phyloP scores from a whole-genome alignment of 1,140 invertebrate species.

The Drusus annulatus region DNA sequence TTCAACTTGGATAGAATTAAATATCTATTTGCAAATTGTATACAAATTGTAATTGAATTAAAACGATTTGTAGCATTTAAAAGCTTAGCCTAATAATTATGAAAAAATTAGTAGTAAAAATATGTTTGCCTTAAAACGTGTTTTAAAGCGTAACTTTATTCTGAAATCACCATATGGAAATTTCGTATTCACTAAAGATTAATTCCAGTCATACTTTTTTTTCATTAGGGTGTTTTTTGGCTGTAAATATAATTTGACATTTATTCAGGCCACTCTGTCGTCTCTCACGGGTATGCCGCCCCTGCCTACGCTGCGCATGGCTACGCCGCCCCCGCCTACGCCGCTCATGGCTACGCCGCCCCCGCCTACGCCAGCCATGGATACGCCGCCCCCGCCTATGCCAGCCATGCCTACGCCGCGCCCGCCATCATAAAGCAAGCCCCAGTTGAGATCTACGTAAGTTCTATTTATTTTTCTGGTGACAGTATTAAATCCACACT shows the following conservation, averaged over 20 bases:
- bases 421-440: conserved; percentile 53
- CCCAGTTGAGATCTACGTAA: conserved; percentile 57
- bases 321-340: conserved; percentile 47
- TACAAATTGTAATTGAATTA: no score
- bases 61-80: no score
- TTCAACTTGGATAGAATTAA: no score
- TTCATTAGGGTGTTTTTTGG: no score
- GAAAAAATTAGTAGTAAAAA: no score
- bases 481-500: not conserved
- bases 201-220: no score
- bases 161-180: no score
- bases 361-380: conserved; percentile 43
- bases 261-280: conserved; percentile 47
- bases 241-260: not conserved
- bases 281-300: conserved; percentile 40
- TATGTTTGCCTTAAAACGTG: no score
- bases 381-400: conserved; percentile 48
- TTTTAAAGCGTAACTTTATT: no score
- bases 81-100: no score
- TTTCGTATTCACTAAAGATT: no score
- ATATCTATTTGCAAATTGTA: no score
- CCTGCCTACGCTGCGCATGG: conserved; percentile 44
- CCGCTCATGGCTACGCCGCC: conserved; percentile 30
- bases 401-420: conserved; percentile 47
- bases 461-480: not conserved